These are phyloP conservation scores for Tupiocoris notatus DNA, from an alignment of 2,888 invertebrate genomes.

Conservation along the genomic window DNA sequence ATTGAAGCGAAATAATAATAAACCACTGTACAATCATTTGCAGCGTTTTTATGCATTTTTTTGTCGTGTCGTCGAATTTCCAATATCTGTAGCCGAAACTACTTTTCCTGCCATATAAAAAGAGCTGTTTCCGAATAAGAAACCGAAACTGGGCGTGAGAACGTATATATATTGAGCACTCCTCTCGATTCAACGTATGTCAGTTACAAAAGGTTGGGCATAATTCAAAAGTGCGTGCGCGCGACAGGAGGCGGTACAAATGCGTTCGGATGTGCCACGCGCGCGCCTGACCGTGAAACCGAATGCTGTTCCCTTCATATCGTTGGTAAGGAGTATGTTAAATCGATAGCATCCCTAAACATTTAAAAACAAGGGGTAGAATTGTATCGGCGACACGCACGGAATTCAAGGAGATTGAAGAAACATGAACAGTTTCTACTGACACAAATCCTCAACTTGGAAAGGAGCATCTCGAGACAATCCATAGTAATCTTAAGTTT, in stretches of 20 bases:
- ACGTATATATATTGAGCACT: not conserved
- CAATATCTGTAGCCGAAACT: too few relatives aligned
- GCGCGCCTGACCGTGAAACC: slow-evolving; percentile 27
- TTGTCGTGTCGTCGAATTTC: too few relatives aligned
- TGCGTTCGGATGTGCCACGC: not conserved
- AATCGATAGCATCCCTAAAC: slow-evolving; percentile 13
- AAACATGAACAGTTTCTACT: slow-evolving; percentile 5
- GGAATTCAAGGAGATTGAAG: not conserved
- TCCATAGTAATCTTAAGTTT: too few relatives aligned
- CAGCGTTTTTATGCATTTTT: too few relatives aligned
- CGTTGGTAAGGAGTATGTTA: slow-evolving; percentile 26
- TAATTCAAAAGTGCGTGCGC: slow-evolving; percentile 26
- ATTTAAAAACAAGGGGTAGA: not conserved
- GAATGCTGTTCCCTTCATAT: not conserved
- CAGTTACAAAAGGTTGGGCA: not conserved
- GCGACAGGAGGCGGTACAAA: slow-evolving; percentile 8
- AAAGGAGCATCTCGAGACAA: too few relatives aligned
- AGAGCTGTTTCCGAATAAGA: too few relatives aligned
- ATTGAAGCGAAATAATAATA: too few relatives aligned
- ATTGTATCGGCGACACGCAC: slow-evolving; percentile 27
- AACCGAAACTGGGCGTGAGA: not conserved
- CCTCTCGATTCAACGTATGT: slow-evolving; percentile 6
- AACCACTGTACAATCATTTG: too few relatives aligned
- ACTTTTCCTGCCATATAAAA: too few relatives aligned
- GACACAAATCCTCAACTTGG: slow-evolving; percentile 22